Conservation (phyloP, 2,113 vertebrate genomes). For the Gambusia holbrooki region DNA sequence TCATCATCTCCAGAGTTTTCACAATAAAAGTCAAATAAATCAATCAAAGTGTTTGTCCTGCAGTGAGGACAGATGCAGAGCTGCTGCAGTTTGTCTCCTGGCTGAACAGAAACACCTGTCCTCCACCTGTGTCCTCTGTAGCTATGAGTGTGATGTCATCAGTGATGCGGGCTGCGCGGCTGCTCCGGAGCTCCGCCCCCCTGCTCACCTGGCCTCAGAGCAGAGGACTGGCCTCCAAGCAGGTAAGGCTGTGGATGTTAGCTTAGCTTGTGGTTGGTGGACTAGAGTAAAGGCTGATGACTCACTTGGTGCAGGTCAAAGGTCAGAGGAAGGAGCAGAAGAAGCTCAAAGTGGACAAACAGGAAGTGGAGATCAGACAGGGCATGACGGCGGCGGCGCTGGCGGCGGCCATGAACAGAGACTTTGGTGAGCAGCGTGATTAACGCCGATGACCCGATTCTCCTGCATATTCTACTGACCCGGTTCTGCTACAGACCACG, state of each 20-base stretch:
- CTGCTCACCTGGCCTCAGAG: slow-evolving; percentile 16
- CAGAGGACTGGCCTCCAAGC: slow-evolving; percentile 49
- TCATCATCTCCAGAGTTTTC: no score
- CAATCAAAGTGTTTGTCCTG: no score
- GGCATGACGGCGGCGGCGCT: slow-evolving; percentile 84
- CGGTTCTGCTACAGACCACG: slow-evolving; percentile 77
- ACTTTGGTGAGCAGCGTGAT: slow-evolving; percentile 74
- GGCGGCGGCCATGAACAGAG: slow-evolving; percentile 85
- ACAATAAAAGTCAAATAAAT: no score
- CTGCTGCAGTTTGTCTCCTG: no score
- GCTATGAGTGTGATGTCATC: slow-evolving; percentile 64
- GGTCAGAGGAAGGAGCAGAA: slow-evolving; percentile 56
- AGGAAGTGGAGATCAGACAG: slow-evolving; percentile 85
- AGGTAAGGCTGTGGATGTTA: slow-evolving; percentile 41
- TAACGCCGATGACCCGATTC: neutral
- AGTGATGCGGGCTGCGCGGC: slow-evolving; percentile 31
- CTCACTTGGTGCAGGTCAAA: slow-evolving; percentile 60
- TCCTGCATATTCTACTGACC: slow-evolving; percentile 70
- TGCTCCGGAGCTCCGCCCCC: slow-evolving; percentile 13
- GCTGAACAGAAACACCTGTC: neutral
- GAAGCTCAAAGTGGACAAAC: slow-evolving; percentile 69
- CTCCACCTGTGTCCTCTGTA: slow-evolving; percentile 21
- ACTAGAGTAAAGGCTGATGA: neutral
- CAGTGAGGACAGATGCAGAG: no score
- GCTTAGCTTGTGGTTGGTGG: neutral